Percentiles rank a stretch among this genome's conserved stretches.
Conservation (phyloP, 2,797 vertebrate genomes). For the Sebastes taczanowskii region DNA sequence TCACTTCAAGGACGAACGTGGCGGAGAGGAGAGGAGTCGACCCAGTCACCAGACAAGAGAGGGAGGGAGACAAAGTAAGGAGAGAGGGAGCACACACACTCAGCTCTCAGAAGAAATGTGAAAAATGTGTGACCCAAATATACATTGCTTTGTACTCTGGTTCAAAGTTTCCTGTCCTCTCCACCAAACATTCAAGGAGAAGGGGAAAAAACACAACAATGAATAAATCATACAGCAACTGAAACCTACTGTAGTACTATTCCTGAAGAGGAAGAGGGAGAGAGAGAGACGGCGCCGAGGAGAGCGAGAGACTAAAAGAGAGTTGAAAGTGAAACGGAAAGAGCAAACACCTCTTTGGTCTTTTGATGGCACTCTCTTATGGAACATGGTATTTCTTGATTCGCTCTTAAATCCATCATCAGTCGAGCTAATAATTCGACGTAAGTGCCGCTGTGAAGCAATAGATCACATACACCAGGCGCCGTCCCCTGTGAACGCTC, state of each 20-base stretch:
- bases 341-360: constrained; percentile 76
- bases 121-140: constrained; percentile 83
- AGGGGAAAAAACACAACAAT: constrained; percentile 77
- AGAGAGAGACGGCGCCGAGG: constrained; percentile 8
- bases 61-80: constrained; percentile 55
- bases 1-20: constrained; percentile 84
- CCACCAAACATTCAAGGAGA: constrained; percentile 80
- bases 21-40: constrained; percentile 72
- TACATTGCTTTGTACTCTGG: constrained; percentile 84
- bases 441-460: constrained; percentile 63
- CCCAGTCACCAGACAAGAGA: constrained; percentile 68
- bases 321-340: constrained; percentile 66
- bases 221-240: constrained; percentile 83
- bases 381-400: constrained; percentile 73
- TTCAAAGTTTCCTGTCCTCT: constrained; percentile 86
- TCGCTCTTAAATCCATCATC: constrained; percentile 72
- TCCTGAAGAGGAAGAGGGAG: constrained; percentile 53
- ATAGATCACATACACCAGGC: constrained; percentile 61
- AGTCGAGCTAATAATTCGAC: constrained; percentile 67
- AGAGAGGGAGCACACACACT: constrained; percentile 36
- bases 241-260: constrained; percentile 58
- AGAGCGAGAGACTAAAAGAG: constrained; percentile 28
- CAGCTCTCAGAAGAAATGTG: constrained; percentile 52
- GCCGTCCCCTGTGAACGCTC: constrained; percentile 61
- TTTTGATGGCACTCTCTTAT: constrained; percentile 70